Conservation (phyloP, 2,888 invertebrate genomes). For the Synergus itoensis region DNA sequence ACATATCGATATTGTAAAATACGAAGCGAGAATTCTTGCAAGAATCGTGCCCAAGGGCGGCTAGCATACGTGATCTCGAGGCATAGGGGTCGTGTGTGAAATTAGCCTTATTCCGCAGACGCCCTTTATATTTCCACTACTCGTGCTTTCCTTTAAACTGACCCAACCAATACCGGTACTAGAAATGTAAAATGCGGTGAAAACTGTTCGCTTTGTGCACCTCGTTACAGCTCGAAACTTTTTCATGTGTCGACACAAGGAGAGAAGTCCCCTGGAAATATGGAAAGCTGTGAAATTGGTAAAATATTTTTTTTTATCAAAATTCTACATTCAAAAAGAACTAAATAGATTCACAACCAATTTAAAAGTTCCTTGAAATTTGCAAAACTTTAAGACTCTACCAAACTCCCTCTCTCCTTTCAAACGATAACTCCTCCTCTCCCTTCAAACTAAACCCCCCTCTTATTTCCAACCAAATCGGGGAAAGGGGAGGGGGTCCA, state of each 20-base stretch:
- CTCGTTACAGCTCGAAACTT: conserved; percentile 38
- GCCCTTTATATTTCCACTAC: conserved; percentile 62
- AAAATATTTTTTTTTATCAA: neutral
- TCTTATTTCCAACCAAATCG: no score
- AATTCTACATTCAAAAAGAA: neutral
- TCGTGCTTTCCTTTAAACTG: conserved; percentile 67
- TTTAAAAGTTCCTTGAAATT: no score
- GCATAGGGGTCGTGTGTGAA: conserved; percentile 65
- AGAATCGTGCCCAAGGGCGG: conserved; percentile 60
- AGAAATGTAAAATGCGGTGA: conserved; percentile 44
- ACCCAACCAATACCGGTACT: conserved; percentile 62
- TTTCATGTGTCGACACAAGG: conserved; percentile 19
- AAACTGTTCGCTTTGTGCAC: conserved; percentile 36
- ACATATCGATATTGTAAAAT: conserved; percentile 35
- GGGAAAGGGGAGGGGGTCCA: no score
- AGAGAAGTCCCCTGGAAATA: neutral
- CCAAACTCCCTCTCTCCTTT: no score
- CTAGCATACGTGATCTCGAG: conserved; percentile 73
- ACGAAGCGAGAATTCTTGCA: conserved; percentile 21
- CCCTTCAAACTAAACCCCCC: no score
- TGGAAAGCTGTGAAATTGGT: neutral
- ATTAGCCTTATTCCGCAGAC: conserved; percentile 72
- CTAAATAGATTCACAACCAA: no score
- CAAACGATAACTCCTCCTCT: no score
- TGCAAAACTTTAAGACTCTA: no score